Evolutionary conservation across 2,797 vertebrate species (phyloP).

Genomic region (Sparidentex hasta): DNA sequence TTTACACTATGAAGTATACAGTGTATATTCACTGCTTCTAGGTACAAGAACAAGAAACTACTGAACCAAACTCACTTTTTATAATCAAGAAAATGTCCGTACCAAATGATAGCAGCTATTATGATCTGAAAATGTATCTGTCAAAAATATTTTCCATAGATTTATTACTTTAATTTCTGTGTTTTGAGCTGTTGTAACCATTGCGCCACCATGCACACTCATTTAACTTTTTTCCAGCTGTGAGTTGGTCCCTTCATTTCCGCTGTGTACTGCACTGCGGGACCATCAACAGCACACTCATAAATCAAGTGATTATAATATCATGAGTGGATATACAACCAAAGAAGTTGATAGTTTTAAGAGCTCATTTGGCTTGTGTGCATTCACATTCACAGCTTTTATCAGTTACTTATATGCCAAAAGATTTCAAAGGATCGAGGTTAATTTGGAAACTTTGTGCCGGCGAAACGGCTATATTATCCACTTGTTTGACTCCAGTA

Average conservation of each 20-base stretch:
- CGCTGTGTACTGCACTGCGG: conserved; percentile 13
- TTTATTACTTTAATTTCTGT: conserved; percentile 26
- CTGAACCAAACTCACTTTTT: background rate
- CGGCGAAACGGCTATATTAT: conserved; percentile 13
- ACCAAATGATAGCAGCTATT: background rate
- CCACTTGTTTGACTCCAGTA: conserved; percentile 29
- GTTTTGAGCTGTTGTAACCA: conserved; percentile 30
- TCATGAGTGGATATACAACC: background rate
- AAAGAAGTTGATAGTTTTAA: background rate
- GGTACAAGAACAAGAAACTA: background rate
- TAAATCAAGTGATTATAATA: conserved; percentile 39
- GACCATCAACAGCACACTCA: conserved; percentile 21
- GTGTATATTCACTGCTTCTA: background rate
- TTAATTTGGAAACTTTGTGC: conserved; percentile 4
- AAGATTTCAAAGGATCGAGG: background rate
- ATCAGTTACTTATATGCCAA: conserved; percentile 1
- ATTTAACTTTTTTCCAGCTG: conserved; percentile 44
- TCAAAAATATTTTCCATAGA: background rate
- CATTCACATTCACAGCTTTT: background rate
- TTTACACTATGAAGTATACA: background rate
- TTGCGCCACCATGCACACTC: background rate
- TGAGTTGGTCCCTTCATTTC: conserved; percentile 28
- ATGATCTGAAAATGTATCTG: conserved; percentile 1
- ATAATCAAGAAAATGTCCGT: background rate
- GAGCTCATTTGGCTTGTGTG: background rate